Evolutionary conservation across 1,140 invertebrate genomes (phyloP).

Genomic region (Drosophila rufa): DNA sequence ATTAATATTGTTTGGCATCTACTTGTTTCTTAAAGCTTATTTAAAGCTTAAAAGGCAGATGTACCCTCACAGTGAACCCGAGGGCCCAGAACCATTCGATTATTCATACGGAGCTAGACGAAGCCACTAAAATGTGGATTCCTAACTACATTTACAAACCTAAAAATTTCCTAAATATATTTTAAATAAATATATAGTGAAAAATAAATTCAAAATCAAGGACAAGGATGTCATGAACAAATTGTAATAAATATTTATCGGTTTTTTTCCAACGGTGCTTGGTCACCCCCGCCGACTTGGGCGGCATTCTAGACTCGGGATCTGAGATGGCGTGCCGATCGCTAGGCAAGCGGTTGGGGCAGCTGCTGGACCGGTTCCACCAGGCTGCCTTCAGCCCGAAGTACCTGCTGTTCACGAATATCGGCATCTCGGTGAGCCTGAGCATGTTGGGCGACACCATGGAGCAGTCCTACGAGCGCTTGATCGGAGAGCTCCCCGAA

Average conservation of each 20-base stretch:
- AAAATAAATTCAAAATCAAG: not conserved
- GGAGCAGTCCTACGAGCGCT: slow-evolving; percentile 94
- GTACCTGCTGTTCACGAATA: slow-evolving; percentile 93
- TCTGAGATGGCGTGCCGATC: slow-evolving; percentile 37
- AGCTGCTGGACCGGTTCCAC: slow-evolving; percentile 18
- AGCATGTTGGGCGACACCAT: slow-evolving; percentile 92
- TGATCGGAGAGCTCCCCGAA: slow-evolving; percentile 86
- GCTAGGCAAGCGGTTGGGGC: slow-evolving; percentile 17
- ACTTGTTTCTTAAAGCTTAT: too few species aligned
- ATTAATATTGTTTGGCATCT: too few species aligned
- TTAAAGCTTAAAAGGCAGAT: too few species aligned
- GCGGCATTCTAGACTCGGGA: not conserved
- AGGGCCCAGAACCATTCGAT: too few species aligned
- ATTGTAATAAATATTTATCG: not conserved
- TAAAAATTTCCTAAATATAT: too few species aligned
- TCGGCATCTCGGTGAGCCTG: slow-evolving; percentile 90
- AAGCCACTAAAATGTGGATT: too few species aligned
- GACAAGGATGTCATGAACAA: not conserved
- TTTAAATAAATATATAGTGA: not conserved
- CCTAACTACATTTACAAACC: too few species aligned
- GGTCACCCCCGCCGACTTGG: too few species aligned
- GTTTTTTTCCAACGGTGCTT: too few species aligned
- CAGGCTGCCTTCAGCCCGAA: slow-evolving; percentile 88
- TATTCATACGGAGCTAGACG: too few species aligned
- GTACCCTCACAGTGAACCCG: too few species aligned